Base-by-base conservation (phyloP, 2,113 vertebrate genomes). In the Otocyon megalotis region DNA sequence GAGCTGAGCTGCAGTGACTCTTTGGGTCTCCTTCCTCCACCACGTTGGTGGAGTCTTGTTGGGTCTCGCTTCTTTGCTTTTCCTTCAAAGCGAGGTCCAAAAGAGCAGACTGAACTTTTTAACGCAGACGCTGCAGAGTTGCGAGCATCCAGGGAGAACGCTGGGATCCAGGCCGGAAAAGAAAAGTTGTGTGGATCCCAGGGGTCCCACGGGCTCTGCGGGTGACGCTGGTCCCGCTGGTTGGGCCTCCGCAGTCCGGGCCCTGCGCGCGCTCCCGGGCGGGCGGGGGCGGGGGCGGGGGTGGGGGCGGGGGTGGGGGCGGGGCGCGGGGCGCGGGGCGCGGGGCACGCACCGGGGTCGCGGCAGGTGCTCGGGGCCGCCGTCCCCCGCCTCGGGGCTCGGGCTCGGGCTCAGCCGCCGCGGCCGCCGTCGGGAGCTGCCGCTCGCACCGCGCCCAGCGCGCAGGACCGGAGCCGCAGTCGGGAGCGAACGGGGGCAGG, bases 151-250 rank as follows among this genome's bases (percentile, higher is more conserved):
- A 17, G 94, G 97, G 91, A 98, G 48, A 87, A 97, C 98, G 98
- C 97, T 32, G 74, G 54, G 87, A 11, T 84, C 90, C 95, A 98
- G 98, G 93, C 81, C 85, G 94, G 97, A 90, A 72, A 88, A 95
- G 56, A 95, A 98, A 98, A 98, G 96, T 98, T 99, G 98, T 97
- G 93, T 97, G 92, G 83, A 98, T 97, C 96, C 88, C 86, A 90
- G 93, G 85, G 97, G 88, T 97, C 95, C 86, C 32, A 71, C 95
- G 93, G 97, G 67, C 90, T 97, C 95, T 90, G 79, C 91, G 94
- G 96, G 96, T 97, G 96, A 92, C 84, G 96, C 76, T 60, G 86
- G 95, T 97, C 96, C 82, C 72, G 93, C 88, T 96, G 92, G 93
- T 94, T 97, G 81, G 96, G 98, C 97, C 43, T 7, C 43, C 43